phyloP scores from a whole-genome alignment of 2,888 invertebrate genomes.

The Oeneis ivallda region DNA sequence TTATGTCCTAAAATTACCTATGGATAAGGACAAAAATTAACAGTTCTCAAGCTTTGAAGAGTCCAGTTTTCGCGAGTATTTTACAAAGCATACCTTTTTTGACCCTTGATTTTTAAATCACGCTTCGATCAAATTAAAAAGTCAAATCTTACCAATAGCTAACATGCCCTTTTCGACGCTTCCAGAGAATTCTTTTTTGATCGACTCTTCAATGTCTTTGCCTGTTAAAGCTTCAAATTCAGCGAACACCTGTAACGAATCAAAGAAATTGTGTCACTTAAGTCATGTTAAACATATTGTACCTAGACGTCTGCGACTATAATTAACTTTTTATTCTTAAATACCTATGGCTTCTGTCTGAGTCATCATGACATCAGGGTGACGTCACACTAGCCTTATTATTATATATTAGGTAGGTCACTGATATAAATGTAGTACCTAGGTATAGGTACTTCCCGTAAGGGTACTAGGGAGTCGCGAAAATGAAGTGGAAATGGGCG shows the following conservation, averaged over 20 bases:
- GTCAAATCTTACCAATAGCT: slow-evolving; percentile 87
- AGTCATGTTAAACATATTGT: slow-evolving; percentile 33
- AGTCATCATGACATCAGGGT: slow-evolving; percentile 3
- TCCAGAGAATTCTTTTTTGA: slow-evolving; percentile 94
- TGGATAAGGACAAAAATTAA: too few species aligned
- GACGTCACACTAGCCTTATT: neutral
- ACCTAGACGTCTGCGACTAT: slow-evolving; percentile 29
- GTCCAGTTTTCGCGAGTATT: too few species aligned
- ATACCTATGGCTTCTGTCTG: slow-evolving; percentile 20
- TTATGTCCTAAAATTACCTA: too few species aligned
- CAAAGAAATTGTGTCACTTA: slow-evolving; percentile 28
- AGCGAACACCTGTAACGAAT: slow-evolving; percentile 84
- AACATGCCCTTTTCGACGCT: slow-evolving; percentile 92
- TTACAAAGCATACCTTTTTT: neutral
- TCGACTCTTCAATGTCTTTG: slow-evolving; percentile 91
- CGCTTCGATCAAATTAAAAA: neutral
- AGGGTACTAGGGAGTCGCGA: too few species aligned
- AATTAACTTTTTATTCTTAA: slow-evolving; percentile 33
- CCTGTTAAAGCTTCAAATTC: slow-evolving; percentile 92
- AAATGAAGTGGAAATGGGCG: too few species aligned
- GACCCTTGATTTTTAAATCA: neutral
- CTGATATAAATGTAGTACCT: too few species aligned
- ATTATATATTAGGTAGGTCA: too few species aligned
- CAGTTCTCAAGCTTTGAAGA: too few species aligned
- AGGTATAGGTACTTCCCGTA: too few species aligned